phyloP scores from a whole-genome alignment of 2,888 invertebrate species.

The Acanthococcus lagerstroemiae region DNA sequence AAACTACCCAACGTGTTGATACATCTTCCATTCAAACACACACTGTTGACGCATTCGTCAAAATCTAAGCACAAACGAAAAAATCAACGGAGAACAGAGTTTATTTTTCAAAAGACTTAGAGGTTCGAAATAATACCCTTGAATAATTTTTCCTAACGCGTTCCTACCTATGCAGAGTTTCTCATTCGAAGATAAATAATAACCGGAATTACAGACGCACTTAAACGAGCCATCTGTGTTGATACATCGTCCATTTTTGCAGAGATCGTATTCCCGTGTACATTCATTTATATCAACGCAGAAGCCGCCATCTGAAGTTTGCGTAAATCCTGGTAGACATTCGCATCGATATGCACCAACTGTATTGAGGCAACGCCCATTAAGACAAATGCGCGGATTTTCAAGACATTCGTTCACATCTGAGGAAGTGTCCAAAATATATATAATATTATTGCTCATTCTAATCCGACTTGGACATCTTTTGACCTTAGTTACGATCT shows the following conservation, averaged over 20 bases:
- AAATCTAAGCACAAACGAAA: conserved; percentile 50
- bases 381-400: conserved; percentile 63
- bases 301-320: conserved; percentile 58
- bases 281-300: conserved; percentile 56
- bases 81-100: too few relatives aligned
- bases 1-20: conserved; percentile 61
- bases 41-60: conserved; percentile 54
- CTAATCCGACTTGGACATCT: too few relatives aligned
- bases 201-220: conserved; percentile 59
- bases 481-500: too few relatives aligned
- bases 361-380: conserved; percentile 68
- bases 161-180: conserved; percentile 53
- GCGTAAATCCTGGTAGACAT: conserved; percentile 66
- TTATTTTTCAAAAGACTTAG: too few relatives aligned
- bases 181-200: conserved; percentile 51
- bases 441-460: too few relatives aligned
- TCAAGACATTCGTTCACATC: conserved; percentile 59
- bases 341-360: conserved; percentile 70
- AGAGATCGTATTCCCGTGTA: conserved; percentile 43
- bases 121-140: too few relatives aligned
- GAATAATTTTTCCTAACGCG: too few relatives aligned
- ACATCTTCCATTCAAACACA: conserved; percentile 59
- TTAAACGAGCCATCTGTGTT: conserved; percentile 61
- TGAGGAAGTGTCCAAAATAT: conserved; percentile 38
- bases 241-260: conserved; percentile 56